These are phyloP conservation scores for Rotaria magnacalcarata DNA, from an alignment of 2,888 invertebrate genomes.

Conservation along the genomic window DNA sequence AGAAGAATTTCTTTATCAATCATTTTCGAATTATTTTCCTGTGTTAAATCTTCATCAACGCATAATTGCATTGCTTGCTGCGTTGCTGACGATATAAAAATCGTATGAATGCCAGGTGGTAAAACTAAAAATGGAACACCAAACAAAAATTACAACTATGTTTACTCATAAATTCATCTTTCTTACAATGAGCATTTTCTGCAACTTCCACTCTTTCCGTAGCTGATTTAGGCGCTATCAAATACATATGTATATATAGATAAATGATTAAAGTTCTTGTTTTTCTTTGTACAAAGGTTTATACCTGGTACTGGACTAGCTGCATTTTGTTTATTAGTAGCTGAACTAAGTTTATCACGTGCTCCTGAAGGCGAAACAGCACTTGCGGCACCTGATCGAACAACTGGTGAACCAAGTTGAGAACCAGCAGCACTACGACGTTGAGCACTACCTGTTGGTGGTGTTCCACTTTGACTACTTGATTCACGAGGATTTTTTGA, in stretches of 20 bases:
- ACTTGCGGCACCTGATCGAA: not conserved
- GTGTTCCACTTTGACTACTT: not conserved
- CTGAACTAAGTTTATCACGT: not conserved
- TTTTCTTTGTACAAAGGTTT: not conserved
- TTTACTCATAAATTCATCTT: not conserved
- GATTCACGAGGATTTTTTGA: not conserved
- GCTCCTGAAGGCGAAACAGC: not conserved
- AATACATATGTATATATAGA: not conserved
- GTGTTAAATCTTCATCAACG: conserved; percentile 56
- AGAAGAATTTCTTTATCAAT: conserved; percentile 54
- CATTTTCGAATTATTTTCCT: conserved; percentile 50
- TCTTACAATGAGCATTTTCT: conserved; percentile 22
- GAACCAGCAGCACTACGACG: not conserved
- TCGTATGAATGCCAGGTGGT: conserved; percentile 54
- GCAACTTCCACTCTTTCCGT: not conserved
- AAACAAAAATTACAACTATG: not conserved
- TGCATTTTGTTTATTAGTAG: not conserved
- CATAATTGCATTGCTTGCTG: conserved; percentile 56
- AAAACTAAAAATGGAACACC: conserved; percentile 49
- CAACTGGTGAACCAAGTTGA: not conserved
- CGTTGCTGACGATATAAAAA: conserved; percentile 57
- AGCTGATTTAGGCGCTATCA: not conserved
- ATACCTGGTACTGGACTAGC: conserved; percentile 16
- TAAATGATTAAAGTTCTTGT: too few species aligned
- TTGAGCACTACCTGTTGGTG: not conserved